Evolutionary conservation across 2,797 vertebrate species (phyloP).

Genomic region (Mus caroli): DNA sequence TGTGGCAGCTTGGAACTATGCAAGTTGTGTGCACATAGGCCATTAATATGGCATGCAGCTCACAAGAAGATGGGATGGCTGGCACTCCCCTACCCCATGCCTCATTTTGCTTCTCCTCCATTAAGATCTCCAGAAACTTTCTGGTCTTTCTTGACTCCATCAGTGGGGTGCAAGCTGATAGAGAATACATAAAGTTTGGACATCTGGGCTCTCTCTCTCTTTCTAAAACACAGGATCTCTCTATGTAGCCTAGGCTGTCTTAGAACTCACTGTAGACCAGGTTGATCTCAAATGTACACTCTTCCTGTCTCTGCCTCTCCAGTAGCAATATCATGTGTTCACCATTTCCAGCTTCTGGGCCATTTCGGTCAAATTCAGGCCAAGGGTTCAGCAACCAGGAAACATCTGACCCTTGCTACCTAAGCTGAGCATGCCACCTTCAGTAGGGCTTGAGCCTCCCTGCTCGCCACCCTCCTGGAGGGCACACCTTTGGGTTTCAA

Average conservation of each 20-base stretch:
- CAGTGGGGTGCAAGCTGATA: neutral
- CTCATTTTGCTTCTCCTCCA: neutral
- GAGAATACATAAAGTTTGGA: neutral
- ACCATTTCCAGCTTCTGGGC: neutral
- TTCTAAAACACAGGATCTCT: neutral
- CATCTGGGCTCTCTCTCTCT: neutral
- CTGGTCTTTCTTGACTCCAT: neutral
- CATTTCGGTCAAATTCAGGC: neutral
- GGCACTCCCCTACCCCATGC: neutral
- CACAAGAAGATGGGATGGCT: neutral
- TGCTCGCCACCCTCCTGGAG: neutral
- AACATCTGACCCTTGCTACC: neutral
- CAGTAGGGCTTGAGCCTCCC: accelerated
- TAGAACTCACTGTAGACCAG: neutral
- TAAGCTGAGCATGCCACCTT: neutral
- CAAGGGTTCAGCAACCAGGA: neutral
- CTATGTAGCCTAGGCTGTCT: neutral
- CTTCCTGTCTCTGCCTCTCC: neutral
- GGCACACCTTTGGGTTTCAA: neutral
- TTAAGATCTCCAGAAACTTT: neutral
- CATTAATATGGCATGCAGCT: neutral
- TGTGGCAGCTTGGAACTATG: neutral
- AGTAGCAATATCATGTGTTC: neutral
- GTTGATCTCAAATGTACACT: neutral
- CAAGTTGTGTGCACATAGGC: neutral